Base-by-base conservation (phyloP, 2,797 vertebrate species). In the Neopelma chrysocephalum region DNA sequence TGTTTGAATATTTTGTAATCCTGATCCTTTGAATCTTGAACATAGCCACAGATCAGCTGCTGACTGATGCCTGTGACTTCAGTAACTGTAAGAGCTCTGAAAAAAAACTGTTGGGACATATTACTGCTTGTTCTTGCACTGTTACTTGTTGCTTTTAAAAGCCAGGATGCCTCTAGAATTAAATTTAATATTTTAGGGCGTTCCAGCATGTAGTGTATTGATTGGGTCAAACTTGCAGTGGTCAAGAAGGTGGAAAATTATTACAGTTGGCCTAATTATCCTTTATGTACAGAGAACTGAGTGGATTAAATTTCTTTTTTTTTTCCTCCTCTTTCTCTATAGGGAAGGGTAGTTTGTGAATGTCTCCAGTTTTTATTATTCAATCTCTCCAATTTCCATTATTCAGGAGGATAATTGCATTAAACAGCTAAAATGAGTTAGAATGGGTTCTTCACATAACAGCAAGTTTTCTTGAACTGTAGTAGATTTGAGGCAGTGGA, bases 261-360 rank as follows among this genome's bases (percentile, higher is more conserved):
- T 53, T 84, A 29, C 14, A 36, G 34, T 21, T 65, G 11, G 12
- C 3, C 72, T 88, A 42, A 73, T 75, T 61, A 61, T 79, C 82
- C 13, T 84, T 78, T 9, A 26, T 48, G 21, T n/a, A 40, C 29
- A 82, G 43, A 25, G 34, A 70, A 60, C 11, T 11, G 8, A 58
- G 62, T 8, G 2, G 1, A 45, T 77, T 47, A 6, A 4, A 5
- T n/a, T 62, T 42, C 0, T 3, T 34, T n/a, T 8, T 40, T 27
- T 10, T 16, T 48, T 40, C 12, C 3, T 31, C 5, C 4, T 71
- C 19, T 76, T 87, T 64, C 18, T 75, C 17, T 43, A 20, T 45
- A 32, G 27, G 23, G 26, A 87, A 57, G 16, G 6, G 7, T 48
- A 78, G 21, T 15, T 47, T 77, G 19, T 81, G 34, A 82, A 36